phyloP scores from a whole-genome alignment of 2,888 invertebrate species.

The Epiperipatus broadwayi region DNA sequence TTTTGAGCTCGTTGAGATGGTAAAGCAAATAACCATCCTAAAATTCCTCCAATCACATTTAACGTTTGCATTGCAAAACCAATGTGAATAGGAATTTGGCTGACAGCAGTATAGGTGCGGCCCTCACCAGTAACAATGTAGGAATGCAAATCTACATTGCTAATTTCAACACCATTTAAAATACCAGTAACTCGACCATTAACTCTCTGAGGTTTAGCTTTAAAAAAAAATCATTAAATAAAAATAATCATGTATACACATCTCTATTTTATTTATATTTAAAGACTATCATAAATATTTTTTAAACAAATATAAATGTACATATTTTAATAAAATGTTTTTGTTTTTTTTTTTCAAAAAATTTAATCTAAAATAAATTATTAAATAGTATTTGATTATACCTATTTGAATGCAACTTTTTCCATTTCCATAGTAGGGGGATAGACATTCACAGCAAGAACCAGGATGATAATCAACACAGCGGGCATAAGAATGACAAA shows the following conservation, averaged over 20 bases:
- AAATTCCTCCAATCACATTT: slow-evolving; percentile 56
- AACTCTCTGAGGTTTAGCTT: slow-evolving; percentile 62
- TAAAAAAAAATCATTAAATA: slow-evolving; percentile 18
- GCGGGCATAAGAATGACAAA: slow-evolving; percentile 58
- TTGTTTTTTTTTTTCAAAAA: too few relatives aligned
- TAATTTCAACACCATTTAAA: slow-evolving; percentile 53
- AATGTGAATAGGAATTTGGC: slow-evolving; percentile 49
- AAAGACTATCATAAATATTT: background rate
- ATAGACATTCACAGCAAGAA: slow-evolving; percentile 66
- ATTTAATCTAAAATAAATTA: too few relatives aligned
- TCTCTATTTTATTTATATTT: background rate
- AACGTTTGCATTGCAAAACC: slow-evolving; percentile 65
- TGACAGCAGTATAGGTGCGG: slow-evolving; percentile 62
- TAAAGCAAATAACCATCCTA: slow-evolving; percentile 86
- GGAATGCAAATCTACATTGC: slow-evolving; percentile 63
- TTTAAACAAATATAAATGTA: background rate
- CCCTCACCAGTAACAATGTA: slow-evolving; percentile 75
- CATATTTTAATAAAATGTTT: background rate
- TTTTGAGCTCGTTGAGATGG: slow-evolving; percentile 51
- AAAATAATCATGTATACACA: background rate
- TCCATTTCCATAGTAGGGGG: slow-evolving; percentile 78
- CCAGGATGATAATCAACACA: slow-evolving; percentile 65
- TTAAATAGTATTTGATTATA: slow-evolving; percentile 20
- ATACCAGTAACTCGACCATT: slow-evolving; percentile 68
- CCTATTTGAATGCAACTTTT: slow-evolving; percentile 62